A percentile compares a stretch with the other conserved stretches of the same genome.
phyloP scores from a whole-genome alignment of 2,797 vertebrate species.

The Parotocinclus haroldoi region DNA sequence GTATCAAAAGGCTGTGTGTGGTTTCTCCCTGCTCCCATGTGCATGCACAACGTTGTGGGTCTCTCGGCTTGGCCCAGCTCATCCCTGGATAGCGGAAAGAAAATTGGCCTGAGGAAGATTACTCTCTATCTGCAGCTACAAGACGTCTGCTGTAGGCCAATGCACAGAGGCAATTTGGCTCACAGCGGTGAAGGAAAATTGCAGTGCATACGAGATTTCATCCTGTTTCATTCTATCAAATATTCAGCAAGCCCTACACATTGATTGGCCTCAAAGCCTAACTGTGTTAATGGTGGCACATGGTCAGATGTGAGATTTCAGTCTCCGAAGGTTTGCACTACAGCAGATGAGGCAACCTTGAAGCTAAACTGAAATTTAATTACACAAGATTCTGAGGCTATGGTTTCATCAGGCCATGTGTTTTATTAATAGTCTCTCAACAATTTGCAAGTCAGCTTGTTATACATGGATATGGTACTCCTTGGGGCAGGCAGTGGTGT shows the following conservation, averaged over 20 bases:
- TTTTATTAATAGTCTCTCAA: not conserved
- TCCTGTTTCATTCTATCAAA: constrained; percentile 13
- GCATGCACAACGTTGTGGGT: constrained; percentile 1
- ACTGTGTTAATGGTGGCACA: constrained; percentile 4
- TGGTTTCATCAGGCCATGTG: not conserved
- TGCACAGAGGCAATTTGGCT: constrained; percentile 21
- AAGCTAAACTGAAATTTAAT: constrained; percentile 1
- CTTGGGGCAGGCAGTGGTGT: too few species aligned
- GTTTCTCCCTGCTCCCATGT: constrained; percentile 13
- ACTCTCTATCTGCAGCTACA: constrained; percentile 19
- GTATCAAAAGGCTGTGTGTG: constrained; percentile 19
- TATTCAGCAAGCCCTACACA: constrained; percentile 11
- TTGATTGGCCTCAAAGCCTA: constrained; percentile 7
- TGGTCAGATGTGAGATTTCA: constrained; percentile 5
- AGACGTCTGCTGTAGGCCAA: constrained; percentile 5
- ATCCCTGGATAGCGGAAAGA: constrained; percentile 17
- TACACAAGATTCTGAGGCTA: not conserved
- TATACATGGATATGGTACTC: too few species aligned
- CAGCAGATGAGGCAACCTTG: not conserved
- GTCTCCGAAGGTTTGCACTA: not conserved
- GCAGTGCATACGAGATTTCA: not conserved
- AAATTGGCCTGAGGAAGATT: constrained; percentile 19
- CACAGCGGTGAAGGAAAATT: not conserved
- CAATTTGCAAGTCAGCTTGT: too few species aligned
- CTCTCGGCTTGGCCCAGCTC: constrained; percentile 14